These are phyloP conservation scores for Bujurquina vittata DNA, from an alignment of 2,113 vertebrate species.

Conservation along the genomic window DNA sequence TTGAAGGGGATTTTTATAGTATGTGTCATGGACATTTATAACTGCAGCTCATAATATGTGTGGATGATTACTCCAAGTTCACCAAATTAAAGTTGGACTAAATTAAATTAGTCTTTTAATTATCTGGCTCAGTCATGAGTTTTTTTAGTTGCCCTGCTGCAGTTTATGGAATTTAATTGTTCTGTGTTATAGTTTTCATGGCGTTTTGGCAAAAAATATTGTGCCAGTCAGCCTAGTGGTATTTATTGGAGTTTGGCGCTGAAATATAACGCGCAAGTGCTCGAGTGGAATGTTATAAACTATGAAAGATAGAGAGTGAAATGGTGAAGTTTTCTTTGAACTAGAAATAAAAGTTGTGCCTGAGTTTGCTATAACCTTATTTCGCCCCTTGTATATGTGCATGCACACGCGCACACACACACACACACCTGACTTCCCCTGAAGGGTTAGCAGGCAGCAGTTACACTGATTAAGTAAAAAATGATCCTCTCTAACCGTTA, in stretches of 20 bases:
- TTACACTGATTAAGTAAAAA: constrained; percentile 34
- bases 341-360: neutral
- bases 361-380: neutral
- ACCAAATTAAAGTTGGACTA: neutral
- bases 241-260: neutral
- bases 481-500: neutral
- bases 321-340: neutral
- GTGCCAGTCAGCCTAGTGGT: neutral
- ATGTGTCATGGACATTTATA: neutral
- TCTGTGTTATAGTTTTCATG: neutral
- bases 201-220: neutral
- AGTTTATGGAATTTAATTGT: neutral
- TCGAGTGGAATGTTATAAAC: neutral
- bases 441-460: constrained; percentile 32
- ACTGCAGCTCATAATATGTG: neutral
- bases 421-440: constrained; percentile 28
- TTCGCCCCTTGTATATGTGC: neutral
- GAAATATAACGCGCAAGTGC: neutral
- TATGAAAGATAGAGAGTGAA: neutral
- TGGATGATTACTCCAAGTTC: neutral
- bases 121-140: neutral
- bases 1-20: neutral
- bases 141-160: neutral
- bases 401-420: neutral
- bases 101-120: neutral